Evolutionary conservation across 2,113 vertebrate genomes (phyloP).

Genomic region (Toxostoma redivivum): DNA sequence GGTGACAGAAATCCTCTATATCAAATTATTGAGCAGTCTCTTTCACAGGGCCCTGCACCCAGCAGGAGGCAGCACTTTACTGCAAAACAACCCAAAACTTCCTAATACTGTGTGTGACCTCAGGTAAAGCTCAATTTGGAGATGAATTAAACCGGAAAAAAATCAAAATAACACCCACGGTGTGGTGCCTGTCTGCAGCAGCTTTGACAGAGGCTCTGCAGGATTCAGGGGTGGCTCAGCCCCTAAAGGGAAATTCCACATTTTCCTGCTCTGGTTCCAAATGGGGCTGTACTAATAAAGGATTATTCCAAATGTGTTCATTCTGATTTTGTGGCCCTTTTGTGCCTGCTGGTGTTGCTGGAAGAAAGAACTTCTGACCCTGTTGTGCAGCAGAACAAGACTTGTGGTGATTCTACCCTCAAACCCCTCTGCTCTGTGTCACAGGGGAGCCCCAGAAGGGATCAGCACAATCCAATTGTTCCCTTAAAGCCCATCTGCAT

Average conservation of each 20-base stretch:
- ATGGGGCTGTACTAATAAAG: too few species aligned
- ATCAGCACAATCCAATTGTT: background rate
- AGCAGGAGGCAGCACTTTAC: slow-evolving; percentile 74
- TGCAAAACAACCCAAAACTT: background rate
- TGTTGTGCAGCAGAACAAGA: background rate
- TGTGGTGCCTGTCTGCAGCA: background rate
- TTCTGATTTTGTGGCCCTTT: background rate
- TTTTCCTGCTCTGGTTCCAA: background rate
- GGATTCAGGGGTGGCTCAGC: background rate
- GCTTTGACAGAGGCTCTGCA: background rate
- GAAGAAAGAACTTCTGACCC: background rate
- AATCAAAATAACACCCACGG: background rate
- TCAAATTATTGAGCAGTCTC: background rate
- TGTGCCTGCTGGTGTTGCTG: background rate
- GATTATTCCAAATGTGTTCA: rapidly evolving
- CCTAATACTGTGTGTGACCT: rapidly evolving
- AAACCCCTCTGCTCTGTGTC: rapidly evolving
- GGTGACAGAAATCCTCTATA: rapidly evolving
- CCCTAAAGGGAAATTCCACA: background rate
- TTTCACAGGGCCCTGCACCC: background rate
- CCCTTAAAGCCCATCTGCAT: background rate
- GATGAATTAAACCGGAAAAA: background rate
- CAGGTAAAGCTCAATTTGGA: background rate
- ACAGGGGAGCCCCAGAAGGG: background rate
- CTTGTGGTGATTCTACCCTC: background rate